These are phyloP conservation scores for Tanypteryx hageni DNA, from an alignment of 2,888 invertebrate species.

Conservation along the genomic window DNA sequence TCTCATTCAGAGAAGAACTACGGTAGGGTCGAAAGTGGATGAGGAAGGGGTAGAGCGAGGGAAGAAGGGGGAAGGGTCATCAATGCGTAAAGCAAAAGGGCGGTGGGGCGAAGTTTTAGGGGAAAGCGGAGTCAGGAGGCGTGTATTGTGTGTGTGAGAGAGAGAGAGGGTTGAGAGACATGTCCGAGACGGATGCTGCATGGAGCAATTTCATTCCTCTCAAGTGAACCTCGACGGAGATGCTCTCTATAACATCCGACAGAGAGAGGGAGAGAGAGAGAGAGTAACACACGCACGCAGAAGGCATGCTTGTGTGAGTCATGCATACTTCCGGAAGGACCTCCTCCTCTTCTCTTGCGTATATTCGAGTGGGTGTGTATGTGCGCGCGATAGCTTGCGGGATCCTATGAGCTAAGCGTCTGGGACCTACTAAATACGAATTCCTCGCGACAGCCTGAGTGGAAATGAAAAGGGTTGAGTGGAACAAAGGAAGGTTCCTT, in stretches of 20 bases:
- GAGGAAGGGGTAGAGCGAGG: not conserved
- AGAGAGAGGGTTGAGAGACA: no score
- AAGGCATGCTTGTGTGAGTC: not conserved
- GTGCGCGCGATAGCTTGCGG: not conserved
- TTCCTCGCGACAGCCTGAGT: constrained; percentile 22
- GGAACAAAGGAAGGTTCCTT: not conserved
- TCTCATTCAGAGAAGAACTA: not conserved
- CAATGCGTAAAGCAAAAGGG: not conserved
- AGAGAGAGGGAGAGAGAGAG: not conserved
- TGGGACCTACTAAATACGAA: not conserved
- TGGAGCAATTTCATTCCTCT: constrained; percentile 21
- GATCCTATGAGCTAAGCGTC: not conserved
- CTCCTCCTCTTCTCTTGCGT: not conserved
- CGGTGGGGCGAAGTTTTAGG: not conserved
- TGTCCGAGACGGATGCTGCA: constrained; percentile 5
- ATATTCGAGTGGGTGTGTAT: not conserved
- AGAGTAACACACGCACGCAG: not conserved
- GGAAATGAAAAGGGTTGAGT: constrained; percentile 19
- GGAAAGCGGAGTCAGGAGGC: not conserved
- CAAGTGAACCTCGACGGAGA: not conserved
- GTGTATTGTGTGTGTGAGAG: no score
- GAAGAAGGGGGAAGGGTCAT: not conserved
- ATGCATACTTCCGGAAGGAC: constrained; percentile 24
- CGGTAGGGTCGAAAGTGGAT: not conserved
- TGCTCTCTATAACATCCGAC: not conserved